These are phyloP conservation scores for Dolichoris vasculosae DNA, from an alignment of 1,140 invertebrate genomes.

Conservation along the genomic window DNA sequence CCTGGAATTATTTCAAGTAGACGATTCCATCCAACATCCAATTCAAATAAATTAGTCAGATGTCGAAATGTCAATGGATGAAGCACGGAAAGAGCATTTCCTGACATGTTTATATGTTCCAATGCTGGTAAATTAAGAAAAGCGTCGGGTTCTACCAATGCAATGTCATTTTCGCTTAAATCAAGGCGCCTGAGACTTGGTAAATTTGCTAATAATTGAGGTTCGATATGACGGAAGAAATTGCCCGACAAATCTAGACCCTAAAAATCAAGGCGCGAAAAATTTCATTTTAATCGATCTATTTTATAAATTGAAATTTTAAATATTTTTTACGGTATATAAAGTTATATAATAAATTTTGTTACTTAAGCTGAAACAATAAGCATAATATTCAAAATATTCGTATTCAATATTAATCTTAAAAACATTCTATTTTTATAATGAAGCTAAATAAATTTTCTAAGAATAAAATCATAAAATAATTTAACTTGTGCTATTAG, in stretches of 20 bases:
- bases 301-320: not conserved
- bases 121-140: conserved; percentile 83
- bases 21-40: conserved; percentile 86
- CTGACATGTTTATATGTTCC: conserved; percentile 86
- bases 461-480: too few relatives aligned
- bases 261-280: conserved; percentile 56
- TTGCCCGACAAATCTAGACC: conserved; percentile 87
- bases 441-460: too few relatives aligned
- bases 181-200: conserved; percentile 85
- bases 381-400: too few relatives aligned
- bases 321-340: too few relatives aligned
- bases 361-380: too few relatives aligned
- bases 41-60: conserved; percentile 83
- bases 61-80: conserved; percentile 85
- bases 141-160: conserved; percentile 81
- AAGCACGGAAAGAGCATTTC: conserved; percentile 80
- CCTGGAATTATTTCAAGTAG: conserved; percentile 82
- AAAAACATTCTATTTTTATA: too few relatives aligned
- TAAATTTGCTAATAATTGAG: conserved; percentile 82
- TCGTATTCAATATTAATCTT: too few relatives aligned
- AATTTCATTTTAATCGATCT: not conserved
- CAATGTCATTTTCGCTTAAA: conserved; percentile 85
- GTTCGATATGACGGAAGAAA: conserved; percentile 82
- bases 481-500: too few relatives aligned
- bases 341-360: too few relatives aligned